A percentile compares a stretch with the other conserved stretches of the same genome.
These are phyloP conservation scores for Uloborus diversus DNA, from an alignment of 1,140 invertebrate genomes.

Conservation along the genomic window DNA sequence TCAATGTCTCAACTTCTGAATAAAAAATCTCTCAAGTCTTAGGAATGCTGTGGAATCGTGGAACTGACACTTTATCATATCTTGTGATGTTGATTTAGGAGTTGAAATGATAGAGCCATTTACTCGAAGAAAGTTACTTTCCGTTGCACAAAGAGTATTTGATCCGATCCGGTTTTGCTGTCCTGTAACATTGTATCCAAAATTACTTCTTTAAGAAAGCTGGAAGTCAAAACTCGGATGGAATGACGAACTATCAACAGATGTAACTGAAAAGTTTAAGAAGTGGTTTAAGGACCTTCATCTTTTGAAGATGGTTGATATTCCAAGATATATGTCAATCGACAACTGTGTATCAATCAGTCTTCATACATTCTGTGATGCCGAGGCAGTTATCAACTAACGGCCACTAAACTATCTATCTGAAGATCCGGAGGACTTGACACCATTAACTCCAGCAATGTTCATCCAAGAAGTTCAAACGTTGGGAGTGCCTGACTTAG, in stretches of 20 bases:
- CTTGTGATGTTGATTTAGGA: constrained; percentile 1
- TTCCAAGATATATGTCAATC: neutral
- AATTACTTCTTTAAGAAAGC: constrained; percentile 10
- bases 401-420: neutral
- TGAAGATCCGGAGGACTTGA: too few relatives aligned
- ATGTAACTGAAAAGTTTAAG: constrained; percentile 4
- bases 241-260: neutral
- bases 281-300: constrained; percentile 2
- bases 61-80: neutral
- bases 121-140: neutral
- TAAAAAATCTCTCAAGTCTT: constrained; percentile 17
- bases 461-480: too few relatives aligned
- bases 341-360: neutral
- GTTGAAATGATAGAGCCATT: neutral
- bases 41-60: neutral
- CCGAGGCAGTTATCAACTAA: too few relatives aligned
- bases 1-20: neutral
- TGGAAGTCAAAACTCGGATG: constrained; percentile 5
- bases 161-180: constrained; percentile 6
- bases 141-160: neutral
- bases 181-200: neutral
- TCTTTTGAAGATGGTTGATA: constrained; percentile 2
- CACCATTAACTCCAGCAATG: too few relatives aligned
- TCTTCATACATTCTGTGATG: neutral
- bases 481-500: too few relatives aligned